Conservation (phyloP, 1,140 invertebrate genomes). For the Prorops nasuta region DNA sequence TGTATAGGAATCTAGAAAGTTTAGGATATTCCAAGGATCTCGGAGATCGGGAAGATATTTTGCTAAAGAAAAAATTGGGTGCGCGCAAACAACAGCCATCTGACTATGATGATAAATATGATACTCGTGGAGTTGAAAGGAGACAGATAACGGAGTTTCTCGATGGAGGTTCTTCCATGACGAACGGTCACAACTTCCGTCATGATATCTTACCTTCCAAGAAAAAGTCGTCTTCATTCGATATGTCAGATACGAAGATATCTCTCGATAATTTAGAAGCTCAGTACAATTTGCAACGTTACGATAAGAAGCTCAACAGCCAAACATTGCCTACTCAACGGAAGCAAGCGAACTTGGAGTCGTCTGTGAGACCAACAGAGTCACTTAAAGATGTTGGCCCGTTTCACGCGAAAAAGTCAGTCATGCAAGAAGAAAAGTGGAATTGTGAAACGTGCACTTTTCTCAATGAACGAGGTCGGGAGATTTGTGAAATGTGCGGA, state of each 20-base stretch:
- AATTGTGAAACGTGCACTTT: conserved; percentile 72
- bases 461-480: conserved; percentile 58
- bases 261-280: conserved; percentile 5
- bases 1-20: conserved; percentile 72
- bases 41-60: conserved; percentile 63
- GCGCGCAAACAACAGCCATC: conserved; percentile 23
- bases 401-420: conserved; percentile 4
- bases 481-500: conserved; percentile 77
- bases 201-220: conserved; percentile 20
- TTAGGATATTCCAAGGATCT: conserved; percentile 71
- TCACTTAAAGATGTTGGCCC: neutral
- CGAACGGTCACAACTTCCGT: conserved; percentile 17
- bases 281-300: conserved; percentile 1
- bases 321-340: conserved; percentile 25
- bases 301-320: conserved; percentile 24
- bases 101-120: conserved; percentile 20
- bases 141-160: conserved; percentile 15
- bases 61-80: conserved; percentile 40
- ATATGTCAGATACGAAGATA: conserved; percentile 29
- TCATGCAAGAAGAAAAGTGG: conserved; percentile 54
- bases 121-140: conserved; percentile 17
- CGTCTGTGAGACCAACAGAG: conserved; percentile 4
- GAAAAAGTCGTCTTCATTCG: conserved; percentile 33
- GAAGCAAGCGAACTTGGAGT: conserved; percentile 17
- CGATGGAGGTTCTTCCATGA: conserved; percentile 13